Evolutionary conservation across 2,888 invertebrate species (phyloP), one percentile per base, ranked within the genome.

Genomic region (Synergus umbraculus): DNA sequence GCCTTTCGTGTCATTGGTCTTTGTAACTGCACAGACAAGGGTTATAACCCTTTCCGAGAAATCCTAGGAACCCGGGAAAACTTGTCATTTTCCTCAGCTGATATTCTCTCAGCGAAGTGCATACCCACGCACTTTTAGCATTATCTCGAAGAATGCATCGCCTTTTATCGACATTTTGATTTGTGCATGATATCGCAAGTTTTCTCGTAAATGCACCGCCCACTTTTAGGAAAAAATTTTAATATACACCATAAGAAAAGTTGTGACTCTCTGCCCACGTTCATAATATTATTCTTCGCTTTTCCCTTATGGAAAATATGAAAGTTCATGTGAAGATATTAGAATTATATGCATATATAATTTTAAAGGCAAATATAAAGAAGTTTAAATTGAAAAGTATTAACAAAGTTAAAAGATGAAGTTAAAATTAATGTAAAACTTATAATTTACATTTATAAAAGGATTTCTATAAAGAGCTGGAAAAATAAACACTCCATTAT

Each of bases 1-100:
- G 63, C 87, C 85, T 88, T 88, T 88, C 79, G 76, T 37, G 69
- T 69, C 69, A 69, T 69, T 69, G 69, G 69, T 69, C 69, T 69
- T 10, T 66, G 66, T 18, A 44, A 66, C 44, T 18, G 64, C 73
- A 65, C 18, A 37, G 58, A 37, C 43, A 60, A 76, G 76, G 64
- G 22, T 43, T 49, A 22, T 44, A 44, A 63, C 76, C 44, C 64
- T 46, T 29, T 4, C 49, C 29, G 49, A 49, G 49, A 49, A 69
- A 69, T 4, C 22, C 69, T 29, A n/a, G 49, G 8, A 46, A 18
- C 44, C 13, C 13, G 13, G 12, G 44, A 49, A 37, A 22, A 18
- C 22, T 18, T 69, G 22, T 46, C 58, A 9, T 49, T 22, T n/a
- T 49, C 7, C 69, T 8, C 29, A 58, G 2, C n/a, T 49, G 8